phyloP scores from a whole-genome alignment of 2,113 vertebrate genomes.

The Limanda limanda region DNA sequence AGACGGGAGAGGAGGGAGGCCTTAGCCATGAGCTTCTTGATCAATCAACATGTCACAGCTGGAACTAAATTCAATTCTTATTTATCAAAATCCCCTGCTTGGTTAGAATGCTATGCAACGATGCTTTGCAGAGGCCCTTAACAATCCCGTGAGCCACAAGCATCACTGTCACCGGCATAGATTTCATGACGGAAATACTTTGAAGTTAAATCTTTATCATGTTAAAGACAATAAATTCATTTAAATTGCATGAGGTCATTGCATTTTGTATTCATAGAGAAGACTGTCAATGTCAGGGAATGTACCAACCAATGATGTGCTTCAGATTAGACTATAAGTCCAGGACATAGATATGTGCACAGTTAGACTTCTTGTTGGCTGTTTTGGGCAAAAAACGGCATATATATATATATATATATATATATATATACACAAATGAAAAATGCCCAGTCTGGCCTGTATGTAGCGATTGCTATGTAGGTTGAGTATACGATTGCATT shows the following conservation, averaged over 20 bases:
- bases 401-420: neutral
- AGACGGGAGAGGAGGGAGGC: slow-evolving; percentile 90
- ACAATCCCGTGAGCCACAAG: slow-evolving; percentile 55
- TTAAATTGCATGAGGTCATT: slow-evolving; percentile 64
- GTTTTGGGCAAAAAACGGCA: neutral
- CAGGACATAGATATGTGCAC: neutral
- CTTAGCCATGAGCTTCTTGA: slow-evolving; percentile 96
- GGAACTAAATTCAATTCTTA: slow-evolving; percentile 98
- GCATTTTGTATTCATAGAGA: slow-evolving; percentile 31
- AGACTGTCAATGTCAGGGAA: slow-evolving; percentile 7
- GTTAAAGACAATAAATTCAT: slow-evolving; percentile 52
- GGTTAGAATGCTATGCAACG: slow-evolving; percentile 75
- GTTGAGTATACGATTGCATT: slow-evolving; percentile 38
- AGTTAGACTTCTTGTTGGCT: neutral
- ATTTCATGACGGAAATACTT: slow-evolving; percentile 75
- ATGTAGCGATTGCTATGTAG: slow-evolving; percentile 3
- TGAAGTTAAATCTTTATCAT: slow-evolving; percentile 69
- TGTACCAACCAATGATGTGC: slow-evolving; percentile 11
- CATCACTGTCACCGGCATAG: slow-evolving; percentile 69
- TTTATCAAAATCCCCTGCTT: slow-evolving; percentile 93
- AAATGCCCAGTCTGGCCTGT: neutral
- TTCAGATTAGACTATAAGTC: slow-evolving; percentile 10
- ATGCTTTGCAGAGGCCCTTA: slow-evolving; percentile 57
- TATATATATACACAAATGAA: neutral
- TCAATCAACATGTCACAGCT: slow-evolving; percentile 98